Conservation (phyloP, 2,797 vertebrate genomes). For the Philypnodon macrostomus region DNA sequence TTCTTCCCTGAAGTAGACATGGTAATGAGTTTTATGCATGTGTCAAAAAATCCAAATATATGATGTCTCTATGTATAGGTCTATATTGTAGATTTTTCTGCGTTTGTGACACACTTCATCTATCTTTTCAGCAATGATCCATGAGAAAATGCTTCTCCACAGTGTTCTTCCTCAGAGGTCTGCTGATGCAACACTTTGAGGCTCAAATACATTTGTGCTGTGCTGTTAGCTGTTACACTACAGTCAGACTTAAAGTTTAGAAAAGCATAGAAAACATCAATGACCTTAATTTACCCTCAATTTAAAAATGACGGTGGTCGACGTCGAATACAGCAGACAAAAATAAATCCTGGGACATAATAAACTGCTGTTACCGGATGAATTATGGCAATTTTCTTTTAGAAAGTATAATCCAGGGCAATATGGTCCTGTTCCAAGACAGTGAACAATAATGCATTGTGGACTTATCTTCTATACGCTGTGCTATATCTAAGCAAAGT, state of each 20-base stretch:
- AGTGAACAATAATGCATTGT: not conserved
- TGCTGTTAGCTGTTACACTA: not conserved
- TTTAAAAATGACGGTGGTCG: no score
- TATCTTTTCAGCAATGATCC: conserved; percentile 4
- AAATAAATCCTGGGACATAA: not conserved
- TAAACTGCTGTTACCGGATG: not conserved
- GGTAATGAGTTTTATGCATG: not conserved
- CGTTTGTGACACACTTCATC: not conserved
- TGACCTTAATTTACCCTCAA: not conserved
- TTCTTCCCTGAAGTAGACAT: not conserved
- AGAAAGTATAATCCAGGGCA: not conserved
- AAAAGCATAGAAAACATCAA: not conserved
- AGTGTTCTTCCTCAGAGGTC: not conserved
- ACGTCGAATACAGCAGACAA: not conserved
- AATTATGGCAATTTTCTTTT: not conserved
- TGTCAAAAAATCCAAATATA: not conserved
- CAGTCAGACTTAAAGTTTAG: not conserved
- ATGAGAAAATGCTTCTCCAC: not conserved
- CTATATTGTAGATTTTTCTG: no score
- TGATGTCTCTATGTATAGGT: no score
- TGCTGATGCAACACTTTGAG: not conserved
- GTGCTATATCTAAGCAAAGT: no score
- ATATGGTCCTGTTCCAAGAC: not conserved
- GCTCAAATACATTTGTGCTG: not conserved
- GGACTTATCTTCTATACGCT: no score